A percentile compares a stretch with the other conserved stretches of the same genome.
These are phyloP conservation scores for Nycticebus coucang DNA, from an alignment of 2,113 vertebrate species.

Conservation along the genomic window DNA sequence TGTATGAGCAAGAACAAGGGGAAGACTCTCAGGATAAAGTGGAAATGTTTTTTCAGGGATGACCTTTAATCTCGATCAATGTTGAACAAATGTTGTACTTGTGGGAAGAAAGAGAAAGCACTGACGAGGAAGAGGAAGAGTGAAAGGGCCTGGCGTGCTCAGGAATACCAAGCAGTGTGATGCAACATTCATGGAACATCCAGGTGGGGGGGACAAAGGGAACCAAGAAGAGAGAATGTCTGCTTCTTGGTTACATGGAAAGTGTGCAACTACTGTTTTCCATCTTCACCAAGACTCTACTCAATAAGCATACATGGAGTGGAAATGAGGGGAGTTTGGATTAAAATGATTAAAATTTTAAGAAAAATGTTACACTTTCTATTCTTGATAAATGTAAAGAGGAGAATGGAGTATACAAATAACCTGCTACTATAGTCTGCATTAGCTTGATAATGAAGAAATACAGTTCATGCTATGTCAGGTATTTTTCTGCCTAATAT, in stretches of 20 bases:
- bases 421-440: not conserved
- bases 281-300: not conserved
- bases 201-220: not conserved
- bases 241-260: not conserved
- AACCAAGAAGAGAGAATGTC: not conserved
- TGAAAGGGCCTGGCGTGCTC: not conserved
- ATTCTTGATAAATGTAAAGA: not conserved
- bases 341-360: conserved; percentile 15
- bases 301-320: not conserved
- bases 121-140: not conserved
- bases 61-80: conserved; percentile 55
- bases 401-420: not conserved
- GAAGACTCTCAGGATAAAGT: not conserved
- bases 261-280: not conserved
- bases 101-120: conserved; percentile 15
- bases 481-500: not conserved
- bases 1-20: not conserved
- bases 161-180: not conserved
- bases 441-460: not conserved
- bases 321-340: not conserved
- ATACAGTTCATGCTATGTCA: not conserved
- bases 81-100: conserved; percentile 6
- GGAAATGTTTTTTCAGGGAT: conserved; percentile 35
- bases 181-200: not conserved
- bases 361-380: not conserved